Evolutionary conservation across 2,797 vertebrate species (phyloP), one percentile per base, ranked within the genome.

Genomic region (Phoeniculus purpureus): DNA sequence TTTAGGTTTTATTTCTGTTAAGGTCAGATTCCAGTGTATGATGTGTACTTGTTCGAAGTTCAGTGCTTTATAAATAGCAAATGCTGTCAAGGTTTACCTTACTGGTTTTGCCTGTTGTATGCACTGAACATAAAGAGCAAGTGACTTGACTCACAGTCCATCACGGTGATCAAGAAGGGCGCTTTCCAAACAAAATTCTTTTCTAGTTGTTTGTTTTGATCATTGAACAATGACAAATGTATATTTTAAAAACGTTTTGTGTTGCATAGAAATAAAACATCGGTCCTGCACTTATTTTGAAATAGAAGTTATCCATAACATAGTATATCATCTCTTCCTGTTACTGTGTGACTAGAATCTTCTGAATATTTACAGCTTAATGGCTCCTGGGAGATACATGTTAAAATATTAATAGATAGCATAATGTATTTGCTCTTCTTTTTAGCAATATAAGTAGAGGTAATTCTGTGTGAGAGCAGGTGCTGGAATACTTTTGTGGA

Each of bases 1-100:
- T 70, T 94, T 85, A 92, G 84, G 71, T 78, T 96, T 91, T 81
- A 88, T 91, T 96, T 96, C 94, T 94, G 83, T 25, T 87, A 87
- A 96, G 79, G 67, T 95, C 95, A 92, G 87, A 89, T 91, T 77
- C 85, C 92, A 94, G 67, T 92, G 87, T 79, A 82, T 87, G 93
- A 78, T 58, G 50, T 32, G n/a, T 75, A 73, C 93, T 94, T 92
- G 79, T 59, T 90, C 12, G 11, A 96, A 95, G 93, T 90, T 90
- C 93, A 96, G 85, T 87, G 85, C 77, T 76, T 76, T 89, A 60
- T 93, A 86, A 94, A 95, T 71, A 86, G 89, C 74, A 55, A 89
- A 83, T 67, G 59, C 43, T 87, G 94, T 90, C 87, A 84, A 91
- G 92, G 43, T 93, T 96, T 92, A 81, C 88, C 68, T 75, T 86